A percentile compares a stretch with the other conserved stretches of the same genome.
These are phyloP conservation scores for Ariopsis seemanni DNA, from an alignment of 2,113 vertebrate species.

Conservation along the genomic window DNA sequence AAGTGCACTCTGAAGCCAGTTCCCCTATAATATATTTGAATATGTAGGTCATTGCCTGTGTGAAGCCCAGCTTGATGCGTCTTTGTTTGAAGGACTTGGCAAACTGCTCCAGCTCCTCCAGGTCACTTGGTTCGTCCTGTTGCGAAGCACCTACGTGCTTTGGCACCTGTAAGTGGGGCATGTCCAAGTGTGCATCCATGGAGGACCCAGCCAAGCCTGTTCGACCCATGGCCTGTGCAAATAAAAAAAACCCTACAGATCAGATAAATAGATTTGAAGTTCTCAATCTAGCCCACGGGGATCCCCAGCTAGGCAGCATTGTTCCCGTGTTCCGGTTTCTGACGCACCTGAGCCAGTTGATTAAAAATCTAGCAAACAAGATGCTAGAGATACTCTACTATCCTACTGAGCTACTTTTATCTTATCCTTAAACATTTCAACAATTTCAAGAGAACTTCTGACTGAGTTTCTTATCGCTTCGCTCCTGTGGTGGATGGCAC, in stretches of 20 bases:
- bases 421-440: background rate
- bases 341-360: background rate
- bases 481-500: too few species aligned
- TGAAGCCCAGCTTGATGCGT: slow-evolving; percentile 97
- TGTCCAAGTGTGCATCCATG: slow-evolving; percentile 87
- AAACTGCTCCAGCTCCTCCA: slow-evolving; percentile 96
- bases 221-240: slow-evolving; percentile 81
- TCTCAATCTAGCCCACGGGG: background rate
- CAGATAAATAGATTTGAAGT: background rate
- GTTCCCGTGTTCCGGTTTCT: background rate
- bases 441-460: too few species aligned
- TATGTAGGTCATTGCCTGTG: slow-evolving; percentile 75
- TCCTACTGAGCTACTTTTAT: background rate
- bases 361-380: background rate
- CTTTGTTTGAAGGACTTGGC: slow-evolving; percentile 98
- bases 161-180: slow-evolving; percentile 84
- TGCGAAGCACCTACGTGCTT: slow-evolving; percentile 81
- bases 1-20: background rate
- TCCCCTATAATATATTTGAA: background rate
- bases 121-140: slow-evolving; percentile 89
- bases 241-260: slow-evolving; percentile 3
- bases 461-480: too few species aligned
- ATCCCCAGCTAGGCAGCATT: background rate
- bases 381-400: background rate
- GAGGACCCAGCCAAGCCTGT: slow-evolving; percentile 82